These are phyloP conservation scores for Sinocyclocheilus grahami DNA, from an alignment of 2,113 vertebrate genomes.

Conservation along the genomic window DNA sequence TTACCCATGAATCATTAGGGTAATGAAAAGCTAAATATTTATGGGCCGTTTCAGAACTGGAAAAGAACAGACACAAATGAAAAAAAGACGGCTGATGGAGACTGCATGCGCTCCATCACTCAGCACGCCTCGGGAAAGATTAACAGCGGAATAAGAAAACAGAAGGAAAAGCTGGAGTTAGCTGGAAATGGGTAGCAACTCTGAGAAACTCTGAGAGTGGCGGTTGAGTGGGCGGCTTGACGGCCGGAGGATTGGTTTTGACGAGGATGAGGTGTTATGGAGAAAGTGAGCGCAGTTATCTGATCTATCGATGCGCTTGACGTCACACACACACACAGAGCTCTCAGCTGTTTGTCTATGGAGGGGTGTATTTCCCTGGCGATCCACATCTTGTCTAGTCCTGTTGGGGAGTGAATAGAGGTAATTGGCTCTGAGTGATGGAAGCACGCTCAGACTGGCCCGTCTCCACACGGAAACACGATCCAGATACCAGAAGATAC, in stretches of 20 bases:
- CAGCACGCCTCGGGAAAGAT: conserved; percentile 9
- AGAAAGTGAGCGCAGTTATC: conserved; percentile 16
- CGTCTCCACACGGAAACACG: conserved; percentile 43
- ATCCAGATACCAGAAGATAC: conserved; percentile 19
- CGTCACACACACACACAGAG: background rate
- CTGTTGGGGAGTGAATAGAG: conserved; percentile 55
- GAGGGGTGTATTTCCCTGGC: conserved; percentile 59
- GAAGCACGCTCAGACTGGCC: conserved; percentile 70
- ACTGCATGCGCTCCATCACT: background rate
- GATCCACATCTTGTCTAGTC: conserved; percentile 74
- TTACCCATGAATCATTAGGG: conserved; percentile 2
- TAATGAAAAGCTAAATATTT: conserved; percentile 22
- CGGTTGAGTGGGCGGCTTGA: background rate
- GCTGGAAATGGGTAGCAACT: background rate
- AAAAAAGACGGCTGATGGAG: background rate
- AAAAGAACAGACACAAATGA: background rate
- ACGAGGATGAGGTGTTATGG: background rate
- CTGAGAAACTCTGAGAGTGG: background rate
- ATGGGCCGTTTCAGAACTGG: conserved; percentile 21
- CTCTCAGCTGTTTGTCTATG: conserved; percentile 67
- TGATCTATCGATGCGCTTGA: background rate
- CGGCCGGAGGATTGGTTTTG: background rate
- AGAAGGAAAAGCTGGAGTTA: conserved; percentile 9
- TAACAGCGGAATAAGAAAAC: background rate
- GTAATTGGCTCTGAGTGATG: conserved; percentile 27